Conservation (phyloP, 2,797 vertebrate genomes). For the Liasis olivaceus region DNA sequence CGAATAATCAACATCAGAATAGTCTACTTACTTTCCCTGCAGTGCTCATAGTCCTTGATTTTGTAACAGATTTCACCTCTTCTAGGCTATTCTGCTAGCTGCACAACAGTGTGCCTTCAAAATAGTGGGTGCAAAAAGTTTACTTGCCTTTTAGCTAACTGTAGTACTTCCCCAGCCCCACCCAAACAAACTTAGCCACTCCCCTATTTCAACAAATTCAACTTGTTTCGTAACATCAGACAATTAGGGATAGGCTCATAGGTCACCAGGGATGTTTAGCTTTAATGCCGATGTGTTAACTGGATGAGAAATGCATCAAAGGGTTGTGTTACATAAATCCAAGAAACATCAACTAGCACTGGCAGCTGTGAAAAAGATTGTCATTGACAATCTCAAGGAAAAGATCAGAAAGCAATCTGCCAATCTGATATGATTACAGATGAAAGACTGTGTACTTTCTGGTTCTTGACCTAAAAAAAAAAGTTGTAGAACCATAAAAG, state of each 20-base stretch:
- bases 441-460: neutral
- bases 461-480: neutral
- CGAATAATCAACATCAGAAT: conserved; percentile 1
- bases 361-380: neutral
- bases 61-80: neutral
- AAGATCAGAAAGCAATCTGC: neutral
- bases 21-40: conserved; percentile 30
- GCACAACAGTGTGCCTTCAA: neutral
- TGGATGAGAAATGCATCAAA: neutral
- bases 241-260: neutral
- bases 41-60: conserved; percentile 7
- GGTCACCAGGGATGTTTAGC: neutral
- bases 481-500: neutral
- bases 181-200: neutral
- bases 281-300: neutral
- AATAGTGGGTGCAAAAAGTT: neutral
- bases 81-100: neutral
- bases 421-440: neutral
- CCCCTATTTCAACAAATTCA: neutral
- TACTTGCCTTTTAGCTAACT: neutral
- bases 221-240: neutral
- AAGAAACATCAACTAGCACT: neutral
- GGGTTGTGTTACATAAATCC: neutral
- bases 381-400: neutral
- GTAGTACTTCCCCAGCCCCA: neutral